A percentile compares a stretch with the other conserved stretches of the same genome.
These are phyloP conservation scores for Lordiphosa andalusiaca DNA, from an alignment of 2,888 invertebrate species.

Conservation along the genomic window DNA sequence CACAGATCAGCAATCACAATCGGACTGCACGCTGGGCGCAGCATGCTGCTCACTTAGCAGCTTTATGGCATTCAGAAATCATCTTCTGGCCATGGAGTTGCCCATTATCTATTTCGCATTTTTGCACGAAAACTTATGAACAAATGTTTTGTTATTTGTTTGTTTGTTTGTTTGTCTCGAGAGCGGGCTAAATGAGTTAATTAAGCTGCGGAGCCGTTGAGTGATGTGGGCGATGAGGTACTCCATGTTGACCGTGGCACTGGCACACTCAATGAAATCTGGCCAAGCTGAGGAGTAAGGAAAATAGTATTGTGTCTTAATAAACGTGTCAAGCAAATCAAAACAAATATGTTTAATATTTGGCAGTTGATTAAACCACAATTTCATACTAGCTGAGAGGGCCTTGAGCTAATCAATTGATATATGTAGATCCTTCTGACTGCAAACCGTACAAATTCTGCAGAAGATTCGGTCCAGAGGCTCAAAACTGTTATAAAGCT, in stretches of 20 bases:
- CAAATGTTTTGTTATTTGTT: constrained; percentile 10
- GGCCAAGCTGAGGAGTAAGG: neutral
- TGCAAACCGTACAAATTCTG: no score
- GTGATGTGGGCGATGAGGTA: constrained; percentile 21
- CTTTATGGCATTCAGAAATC: constrained; percentile 30
- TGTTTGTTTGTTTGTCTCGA: constrained; percentile 26
- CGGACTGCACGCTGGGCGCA: constrained; percentile 9
- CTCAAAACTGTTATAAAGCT: no score
- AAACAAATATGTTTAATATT: no score
- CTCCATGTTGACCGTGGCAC: constrained; percentile 29
- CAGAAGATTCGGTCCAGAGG: no score
- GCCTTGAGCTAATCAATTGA: no score
- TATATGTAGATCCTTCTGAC: no score
- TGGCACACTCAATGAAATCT: constrained; percentile 33
- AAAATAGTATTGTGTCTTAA: neutral
- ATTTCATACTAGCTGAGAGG: no score
- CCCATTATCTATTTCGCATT: constrained; percentile 20
- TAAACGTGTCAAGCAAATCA: no score
- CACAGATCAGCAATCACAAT: constrained; percentile 12
- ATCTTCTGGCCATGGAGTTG: constrained; percentile 43
- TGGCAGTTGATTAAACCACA: no score
- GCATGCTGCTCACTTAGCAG: constrained; percentile 15
- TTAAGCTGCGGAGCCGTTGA: constrained; percentile 20
- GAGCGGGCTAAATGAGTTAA: constrained; percentile 37
- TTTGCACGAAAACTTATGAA: constrained; percentile 2